phyloP scores from a whole-genome alignment of 2,113 vertebrate genomes.

The Actinemys pallida region DNA sequence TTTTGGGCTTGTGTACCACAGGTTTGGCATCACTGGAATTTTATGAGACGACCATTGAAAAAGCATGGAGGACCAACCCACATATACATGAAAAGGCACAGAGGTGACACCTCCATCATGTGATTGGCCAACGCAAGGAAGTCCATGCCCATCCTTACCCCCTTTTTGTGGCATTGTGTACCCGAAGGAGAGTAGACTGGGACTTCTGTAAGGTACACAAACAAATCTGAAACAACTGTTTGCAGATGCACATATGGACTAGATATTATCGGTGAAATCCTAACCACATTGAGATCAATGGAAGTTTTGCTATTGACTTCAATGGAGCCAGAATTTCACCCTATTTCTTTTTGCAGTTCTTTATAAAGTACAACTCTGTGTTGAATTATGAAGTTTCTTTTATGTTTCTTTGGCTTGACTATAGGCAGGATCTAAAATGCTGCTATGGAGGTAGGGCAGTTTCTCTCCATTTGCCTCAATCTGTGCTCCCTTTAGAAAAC shows the following conservation, averaged over 20 bases:
- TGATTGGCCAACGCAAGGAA: neutral
- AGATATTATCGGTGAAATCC: neutral
- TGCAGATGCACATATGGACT: neutral
- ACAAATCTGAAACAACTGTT: neutral
- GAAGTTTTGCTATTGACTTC: neutral
- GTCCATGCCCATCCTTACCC: neutral
- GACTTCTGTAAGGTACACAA: neutral
- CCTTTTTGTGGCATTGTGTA: neutral
- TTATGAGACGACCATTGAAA: neutral
- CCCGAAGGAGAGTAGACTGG: neutral
- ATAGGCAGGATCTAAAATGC: neutral
- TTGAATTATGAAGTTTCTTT: neutral
- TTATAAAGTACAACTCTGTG: neutral
- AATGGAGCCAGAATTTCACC: neutral
- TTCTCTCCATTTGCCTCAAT: neutral
- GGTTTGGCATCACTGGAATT: neutral
- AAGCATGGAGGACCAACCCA: neutral
- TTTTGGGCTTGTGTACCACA: neutral
- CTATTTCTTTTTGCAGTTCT: neutral
- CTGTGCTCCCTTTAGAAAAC: neutral
- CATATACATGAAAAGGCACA: neutral
- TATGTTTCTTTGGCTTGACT: neutral
- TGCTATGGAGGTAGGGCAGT: neutral
- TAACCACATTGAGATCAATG: neutral
- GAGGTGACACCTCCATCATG: neutral